Conservation (phyloP, 2,888 invertebrate genomes). For the Aspidapion aeneum region DNA sequence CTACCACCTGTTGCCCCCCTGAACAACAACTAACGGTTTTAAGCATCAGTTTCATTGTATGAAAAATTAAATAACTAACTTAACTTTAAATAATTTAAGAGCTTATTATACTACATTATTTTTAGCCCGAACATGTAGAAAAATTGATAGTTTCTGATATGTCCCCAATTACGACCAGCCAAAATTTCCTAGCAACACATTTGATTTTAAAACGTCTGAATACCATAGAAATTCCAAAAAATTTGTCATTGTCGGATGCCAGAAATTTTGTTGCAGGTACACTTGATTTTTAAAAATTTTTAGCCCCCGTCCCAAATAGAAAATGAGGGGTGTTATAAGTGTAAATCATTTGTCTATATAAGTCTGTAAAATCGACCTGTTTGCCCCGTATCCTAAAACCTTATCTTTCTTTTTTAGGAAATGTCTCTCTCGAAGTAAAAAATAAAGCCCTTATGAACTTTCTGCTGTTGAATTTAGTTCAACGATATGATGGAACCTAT, state of each 20-base stretch:
- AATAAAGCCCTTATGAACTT: constrained; percentile 67
- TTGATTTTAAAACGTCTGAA: constrained; percentile 65
- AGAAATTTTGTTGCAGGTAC: constrained; percentile 60
- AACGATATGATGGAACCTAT: constrained; percentile 42
- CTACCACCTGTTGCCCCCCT: too few species aligned
- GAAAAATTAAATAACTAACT: too few species aligned
- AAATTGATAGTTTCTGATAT: constrained; percentile 71
- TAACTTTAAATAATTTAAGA: too few species aligned
- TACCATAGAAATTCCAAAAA: constrained; percentile 55
- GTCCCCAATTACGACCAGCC: constrained; percentile 61
- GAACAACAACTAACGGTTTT: too few species aligned
- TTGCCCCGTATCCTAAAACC: too few species aligned
- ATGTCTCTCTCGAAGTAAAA: constrained; percentile 56
- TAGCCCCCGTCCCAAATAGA: too few species aligned
- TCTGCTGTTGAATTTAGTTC: constrained; percentile 79
- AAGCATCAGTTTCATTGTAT: too few species aligned
- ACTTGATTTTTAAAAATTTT: too few species aligned
- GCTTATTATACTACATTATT: too few species aligned
- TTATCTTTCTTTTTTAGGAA: constrained; percentile 36
- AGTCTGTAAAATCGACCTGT: too few species aligned
- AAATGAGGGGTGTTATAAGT: too few species aligned
- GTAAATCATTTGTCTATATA: too few species aligned
- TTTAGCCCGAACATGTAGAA: constrained; percentile 59
- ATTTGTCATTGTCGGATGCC: constrained; percentile 65
- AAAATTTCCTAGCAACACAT: constrained; percentile 59